Conservation (phyloP, 2,888 invertebrate genomes). For the Conomelus anceps region DNA sequence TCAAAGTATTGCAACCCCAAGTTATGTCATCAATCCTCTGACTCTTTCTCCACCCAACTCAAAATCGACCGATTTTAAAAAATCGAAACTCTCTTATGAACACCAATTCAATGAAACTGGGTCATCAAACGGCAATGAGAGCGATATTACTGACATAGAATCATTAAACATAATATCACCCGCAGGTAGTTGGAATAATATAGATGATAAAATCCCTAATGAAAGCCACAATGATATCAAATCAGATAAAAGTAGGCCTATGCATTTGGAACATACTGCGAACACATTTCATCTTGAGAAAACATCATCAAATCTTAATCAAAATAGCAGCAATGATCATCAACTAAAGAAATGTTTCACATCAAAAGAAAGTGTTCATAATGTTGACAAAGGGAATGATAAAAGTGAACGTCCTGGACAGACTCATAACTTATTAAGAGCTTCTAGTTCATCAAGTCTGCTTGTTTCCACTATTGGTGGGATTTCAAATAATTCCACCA, state of each 20-base stretch:
- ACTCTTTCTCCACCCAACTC: background rate
- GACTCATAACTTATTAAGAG: background rate
- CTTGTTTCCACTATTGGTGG: background rate
- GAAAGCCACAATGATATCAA: background rate
- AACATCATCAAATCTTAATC: background rate
- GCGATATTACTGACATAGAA: background rate
- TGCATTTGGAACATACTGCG: background rate
- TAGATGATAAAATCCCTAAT: conserved; percentile 6
- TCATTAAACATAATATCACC: background rate
- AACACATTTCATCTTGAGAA: background rate
- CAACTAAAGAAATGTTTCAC: background rate
- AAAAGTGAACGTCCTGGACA: background rate
- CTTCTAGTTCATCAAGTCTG: background rate
- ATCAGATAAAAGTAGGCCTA: conserved; percentile 27
- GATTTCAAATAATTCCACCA: background rate
- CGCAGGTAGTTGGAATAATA: background rate
- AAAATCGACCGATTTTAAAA: background rate
- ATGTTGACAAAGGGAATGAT: background rate
- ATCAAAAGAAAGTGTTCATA: background rate
- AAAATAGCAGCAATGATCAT: background rate
- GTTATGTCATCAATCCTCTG: background rate
- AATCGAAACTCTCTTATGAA: background rate
- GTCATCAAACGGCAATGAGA: background rate
- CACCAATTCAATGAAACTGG: background rate
- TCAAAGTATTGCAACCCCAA: background rate